Base-by-base conservation (phyloP, 2,797 vertebrate species). In the Neoniphon sammara region DNA sequence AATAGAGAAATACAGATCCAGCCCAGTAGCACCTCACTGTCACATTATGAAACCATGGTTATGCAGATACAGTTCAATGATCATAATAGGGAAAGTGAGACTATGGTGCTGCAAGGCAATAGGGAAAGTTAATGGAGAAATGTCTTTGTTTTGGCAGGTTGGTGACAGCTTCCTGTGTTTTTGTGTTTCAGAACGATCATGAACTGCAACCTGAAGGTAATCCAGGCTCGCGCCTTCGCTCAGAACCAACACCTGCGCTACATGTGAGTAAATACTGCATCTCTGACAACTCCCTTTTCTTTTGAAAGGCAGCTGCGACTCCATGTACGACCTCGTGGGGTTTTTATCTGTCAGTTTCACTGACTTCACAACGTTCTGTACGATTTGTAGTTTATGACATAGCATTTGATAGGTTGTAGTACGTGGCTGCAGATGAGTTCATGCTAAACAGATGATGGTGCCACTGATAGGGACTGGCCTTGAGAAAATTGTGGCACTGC, bases 211-310 rank as follows among this genome's bases (percentile, higher is more conserved):
- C 95, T 99, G 82, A 95, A 92, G 86, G 95, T 92, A 81, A 98
- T 99, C 92, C 97, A 98, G 90, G 89, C 96, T 2, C 95, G 97
- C 59, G 98, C 96, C 6, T 99, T 99, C 42, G 95, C 95, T 85
- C 97, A 98, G 94, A 99, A 99, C 82, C 96, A 96, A 46, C 96
- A 98, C 85, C 94, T 99, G 81, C 97, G 94, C 86, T 96, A 97
- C 91, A 98, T 99, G 98, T 99, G 92, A 99, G 98, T 97, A 91
- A 75, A 85, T 61, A 69, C 69, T 84, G 67, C 59, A 56, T 78
- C 77, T 72, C 70, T 83, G 70, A 85, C 78, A 78, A 10, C 34
- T 73, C 64, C 77, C 58, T 80, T 87, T 81, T 77, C 74, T 44
- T 3, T 44, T 44, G 12, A 15, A 44, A 44, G 42, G 14, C 42